These are phyloP conservation scores for Zaprionus kolodkinae DNA, from an alignment of 1,140 invertebrate genomes.

Conservation along the genomic window DNA sequence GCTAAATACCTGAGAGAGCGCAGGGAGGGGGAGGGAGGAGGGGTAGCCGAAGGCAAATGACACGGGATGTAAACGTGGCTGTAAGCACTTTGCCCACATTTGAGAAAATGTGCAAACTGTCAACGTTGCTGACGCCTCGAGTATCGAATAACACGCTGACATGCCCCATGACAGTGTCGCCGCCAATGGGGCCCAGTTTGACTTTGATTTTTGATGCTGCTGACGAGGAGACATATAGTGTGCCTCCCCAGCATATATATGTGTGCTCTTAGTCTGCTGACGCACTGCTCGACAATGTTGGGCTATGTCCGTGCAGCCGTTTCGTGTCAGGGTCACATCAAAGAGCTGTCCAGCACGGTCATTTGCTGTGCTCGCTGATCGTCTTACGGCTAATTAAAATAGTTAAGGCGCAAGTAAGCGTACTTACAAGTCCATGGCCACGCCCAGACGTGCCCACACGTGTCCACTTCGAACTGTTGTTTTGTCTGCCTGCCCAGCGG, in stretches of 20 bases:
- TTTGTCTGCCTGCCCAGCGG: neutral
- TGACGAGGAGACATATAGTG: constrained; percentile 14
- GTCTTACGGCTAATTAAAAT: constrained; percentile 77
- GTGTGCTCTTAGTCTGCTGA: constrained; percentile 55
- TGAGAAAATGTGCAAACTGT: constrained; percentile 72
- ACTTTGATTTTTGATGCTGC: constrained; percentile 64
- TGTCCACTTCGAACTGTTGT: neutral
- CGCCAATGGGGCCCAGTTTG: constrained; percentile 57
- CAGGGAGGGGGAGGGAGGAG: neutral
- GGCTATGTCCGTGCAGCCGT: constrained; percentile 53
- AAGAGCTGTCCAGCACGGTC: constrained; percentile 54
- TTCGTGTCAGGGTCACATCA: constrained; percentile 55
- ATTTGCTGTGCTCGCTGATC: constrained; percentile 37
- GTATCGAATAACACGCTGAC: constrained; percentile 73
- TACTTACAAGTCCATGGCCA: constrained; percentile 21
- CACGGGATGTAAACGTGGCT: constrained; percentile 54
- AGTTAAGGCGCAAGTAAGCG: constrained; percentile 24
- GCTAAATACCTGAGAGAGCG: constrained; percentile 51
- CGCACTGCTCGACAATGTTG: constrained; percentile 49
- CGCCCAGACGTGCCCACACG: neutral
- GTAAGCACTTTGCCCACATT: constrained; percentile 27
- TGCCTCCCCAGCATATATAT: neutral
- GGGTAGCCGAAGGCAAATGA: constrained; percentile 41
- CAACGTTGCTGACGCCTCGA: constrained; percentile 47
- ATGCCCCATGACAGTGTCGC: constrained; percentile 70